These are phyloP conservation scores for Cherax destructor DNA, from an alignment of 1,140 invertebrate genomes.

Conservation along the genomic window DNA sequence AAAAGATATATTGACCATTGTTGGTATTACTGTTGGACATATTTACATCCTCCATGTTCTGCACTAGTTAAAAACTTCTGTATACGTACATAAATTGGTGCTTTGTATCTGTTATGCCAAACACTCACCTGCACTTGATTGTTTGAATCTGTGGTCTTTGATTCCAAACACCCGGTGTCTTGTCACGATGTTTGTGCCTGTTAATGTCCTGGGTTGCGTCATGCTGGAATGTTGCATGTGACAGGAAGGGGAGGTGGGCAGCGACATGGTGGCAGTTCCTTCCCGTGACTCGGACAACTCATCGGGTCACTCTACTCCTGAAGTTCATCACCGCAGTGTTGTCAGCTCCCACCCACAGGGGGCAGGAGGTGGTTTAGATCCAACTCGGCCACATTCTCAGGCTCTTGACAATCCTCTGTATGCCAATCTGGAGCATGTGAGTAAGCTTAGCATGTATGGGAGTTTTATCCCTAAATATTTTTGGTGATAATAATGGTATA, in stretches of 20 bases:
- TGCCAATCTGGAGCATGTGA: constrained; percentile 71
- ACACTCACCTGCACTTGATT: constrained; percentile 16
- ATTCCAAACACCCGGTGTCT: background rate
- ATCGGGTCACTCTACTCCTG: constrained; percentile 67
- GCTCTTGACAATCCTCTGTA: constrained; percentile 72
- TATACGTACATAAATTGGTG: background rate
- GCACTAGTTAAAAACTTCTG: background rate
- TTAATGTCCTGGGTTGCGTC: constrained; percentile 51
- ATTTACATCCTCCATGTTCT: background rate
- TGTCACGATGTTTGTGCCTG: constrained; percentile 29
- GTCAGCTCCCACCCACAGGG: constrained; percentile 67
- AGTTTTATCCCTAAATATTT: background rate
- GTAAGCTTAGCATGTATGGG: constrained; percentile 40
- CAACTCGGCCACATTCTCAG: constrained; percentile 68
- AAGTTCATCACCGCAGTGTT: constrained; percentile 53
- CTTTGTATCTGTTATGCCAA: constrained; percentile 7
- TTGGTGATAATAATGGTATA: no score
- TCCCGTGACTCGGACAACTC: constrained; percentile 64
- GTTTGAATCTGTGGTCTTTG: constrained; percentile 20
- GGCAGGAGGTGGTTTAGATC: constrained; percentile 60
- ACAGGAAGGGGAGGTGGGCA: constrained; percentile 67
- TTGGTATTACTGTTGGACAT: background rate
- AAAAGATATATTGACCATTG: background rate
- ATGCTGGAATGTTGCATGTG: constrained; percentile 68
- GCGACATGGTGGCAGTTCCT: constrained; percentile 63